Base-by-base conservation (phyloP, 2,888 invertebrate species). In the Tenodera sinensis region DNA sequence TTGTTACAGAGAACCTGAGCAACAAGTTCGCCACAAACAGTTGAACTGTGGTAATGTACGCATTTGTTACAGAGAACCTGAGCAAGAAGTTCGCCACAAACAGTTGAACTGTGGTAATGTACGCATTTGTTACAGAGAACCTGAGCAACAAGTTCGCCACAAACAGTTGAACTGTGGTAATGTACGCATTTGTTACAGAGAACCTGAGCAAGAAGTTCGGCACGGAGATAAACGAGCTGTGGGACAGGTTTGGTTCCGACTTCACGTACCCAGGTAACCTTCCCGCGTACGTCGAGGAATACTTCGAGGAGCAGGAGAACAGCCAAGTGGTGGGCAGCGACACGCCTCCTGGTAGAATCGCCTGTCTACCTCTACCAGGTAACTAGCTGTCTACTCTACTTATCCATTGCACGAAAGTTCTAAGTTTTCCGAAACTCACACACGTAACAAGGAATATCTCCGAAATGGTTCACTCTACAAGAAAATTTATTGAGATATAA, bases 281-380 rank as follows among this genome's bases (percentile, higher is more conserved):
- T 91, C 96, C 96, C 15, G 94, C 96, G 28, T 96, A 96, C 92
- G 95, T 96, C 91, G 96, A 96, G 92, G 96, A 97, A 92, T 96
- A 96, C 92, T 95, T 96, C 90, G 96, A 96, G 92, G 96, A 96
- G 91, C 95, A 95, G 91, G 95, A 95, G 83, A 93, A 92, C 83
- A 93, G 93, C 88, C 87, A 90, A 12, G 85, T 90, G 30, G 90
- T 90, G 3, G 91, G 90, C n/a, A 92, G 91, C 91, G 92, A 92
- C 90, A 90, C 92, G 84, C 91, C 92, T 91, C 92, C 92, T 82
- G 95, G 95, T 84, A 94, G 93, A 91, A 95, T 96, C 90, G 96
- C 97, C 91, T 98, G 98, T 92, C 94, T 97, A 91, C 98, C 98
- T 15, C 95, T 96, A 92, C 98, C 98, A 3, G 97, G 97, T 95